phyloP scores from a whole-genome alignment of 2,113 vertebrate genomes.

The Anarrhichthys ocellatus region DNA sequence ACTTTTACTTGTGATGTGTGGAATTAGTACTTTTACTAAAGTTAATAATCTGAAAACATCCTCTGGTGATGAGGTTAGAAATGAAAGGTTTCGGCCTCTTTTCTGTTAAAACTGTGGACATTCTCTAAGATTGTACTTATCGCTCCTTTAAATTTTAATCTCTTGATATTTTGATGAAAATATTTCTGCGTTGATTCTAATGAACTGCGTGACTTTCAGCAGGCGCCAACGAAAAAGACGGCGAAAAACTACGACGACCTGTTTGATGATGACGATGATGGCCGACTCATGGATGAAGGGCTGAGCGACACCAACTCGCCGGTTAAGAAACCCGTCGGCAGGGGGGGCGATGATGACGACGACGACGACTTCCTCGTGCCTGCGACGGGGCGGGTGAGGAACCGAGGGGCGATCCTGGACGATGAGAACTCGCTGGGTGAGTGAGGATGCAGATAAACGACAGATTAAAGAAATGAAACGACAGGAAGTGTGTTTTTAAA shows the following conservation, averaged over 20 bases:
- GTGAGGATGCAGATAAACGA: constrained; percentile 10
- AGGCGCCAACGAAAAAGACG: constrained; percentile 29
- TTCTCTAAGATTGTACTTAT: background rate
- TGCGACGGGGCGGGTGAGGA: constrained; percentile 79
- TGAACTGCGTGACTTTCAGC: background rate
- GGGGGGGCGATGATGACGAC: constrained; percentile 81
- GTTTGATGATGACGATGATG: constrained; percentile 91
- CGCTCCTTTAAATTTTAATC: too few species aligned
- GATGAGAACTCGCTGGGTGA: constrained; percentile 94
- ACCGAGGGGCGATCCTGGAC: constrained; percentile 84
- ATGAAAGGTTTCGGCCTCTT: too few species aligned
- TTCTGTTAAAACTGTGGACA: too few species aligned
- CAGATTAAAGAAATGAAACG: background rate
- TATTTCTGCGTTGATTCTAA: too few species aligned
- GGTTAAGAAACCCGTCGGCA: constrained; percentile 68
- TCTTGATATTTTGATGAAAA: background rate
- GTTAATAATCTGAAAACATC: too few species aligned
- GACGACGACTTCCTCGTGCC: constrained; percentile 84
- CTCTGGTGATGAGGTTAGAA: too few species aligned
- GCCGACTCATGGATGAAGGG: constrained; percentile 84
- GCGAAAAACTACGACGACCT: constrained; percentile 86
- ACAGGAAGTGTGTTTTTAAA: background rate
- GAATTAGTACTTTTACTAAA: too few species aligned
- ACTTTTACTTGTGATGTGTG: too few species aligned
- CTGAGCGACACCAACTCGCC: constrained; percentile 81